Evolutionary conservation across 2,888 invertebrate genomes (phyloP), one percentile per base, ranked within the genome.

Genomic region (Aspidiotus rigidus): DNA sequence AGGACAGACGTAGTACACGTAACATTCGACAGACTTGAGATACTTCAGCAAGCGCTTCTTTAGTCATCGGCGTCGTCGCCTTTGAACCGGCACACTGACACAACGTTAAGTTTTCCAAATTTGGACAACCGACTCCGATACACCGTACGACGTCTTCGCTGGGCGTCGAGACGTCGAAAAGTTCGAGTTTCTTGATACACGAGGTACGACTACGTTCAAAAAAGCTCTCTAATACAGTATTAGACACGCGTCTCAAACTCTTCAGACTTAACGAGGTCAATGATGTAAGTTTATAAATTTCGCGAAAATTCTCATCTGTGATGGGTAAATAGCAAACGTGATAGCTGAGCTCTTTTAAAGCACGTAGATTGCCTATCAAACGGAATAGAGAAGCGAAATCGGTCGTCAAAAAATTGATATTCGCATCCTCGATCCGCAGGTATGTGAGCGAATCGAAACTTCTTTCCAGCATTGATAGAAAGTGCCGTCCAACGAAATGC

Each of bases 321-420:
- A 66, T 57, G n/a, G 66, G 66, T 15, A 66, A 49, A 59, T 66
- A 66, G 13, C 57, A 66, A 16, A 66, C 66, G 49, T 66, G 66
- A 28, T 66, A 66, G 44, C 66, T 44, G 5, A 66, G 39, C 59
- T 66, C 66, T 11, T 28, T 41, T 39, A 66, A 39, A n/a, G 49
- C 59, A 10, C 49, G 49, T 9, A 57, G 59, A 39, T 59, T 49
- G 7, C 66, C 66, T 15, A 66, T 66, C 11, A 66, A 39, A 13
- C 60, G 66, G 39, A 66, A 66, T 13, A 66, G 15, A 1, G 66
- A 39, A 7, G 59, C 41, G 57, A 66, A 66, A 17, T 66, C 66
- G 7, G 66, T 66, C 6, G 57, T 59, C 17, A 66, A 56, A 44
- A 66, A 66, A 44, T 66, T 66, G 28, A 66, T 66, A 15, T 66